Base-by-base conservation (phyloP, 2,888 invertebrate species). In the Caenorhabditis zanzibari region DNA sequence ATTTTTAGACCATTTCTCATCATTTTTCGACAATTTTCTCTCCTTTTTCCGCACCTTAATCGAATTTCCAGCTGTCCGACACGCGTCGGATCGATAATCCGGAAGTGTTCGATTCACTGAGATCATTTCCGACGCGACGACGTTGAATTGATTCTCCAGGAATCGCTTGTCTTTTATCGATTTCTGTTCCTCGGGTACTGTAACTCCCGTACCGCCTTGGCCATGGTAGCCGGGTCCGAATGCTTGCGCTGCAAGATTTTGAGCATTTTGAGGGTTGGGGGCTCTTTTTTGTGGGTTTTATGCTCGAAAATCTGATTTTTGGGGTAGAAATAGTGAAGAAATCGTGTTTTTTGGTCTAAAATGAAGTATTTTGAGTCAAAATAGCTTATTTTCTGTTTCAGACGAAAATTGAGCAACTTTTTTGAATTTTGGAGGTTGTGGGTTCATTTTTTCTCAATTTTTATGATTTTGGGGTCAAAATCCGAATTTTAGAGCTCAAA, bases 81-180 rank as follows among this genome's bases (percentile, higher is more conserved):
- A 87, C 71, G 87, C 87, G 7, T 77, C 77, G n/a, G 83, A 84
- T 54, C 90, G 84, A 69, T 98, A 96, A 93, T 99, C 99, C 32
- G 96, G 95, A 76, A 99, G 94, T 9, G 97, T 96, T 91, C 99
- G 94, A 94, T 99, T 99, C 85, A 98, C 93, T 84, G 97, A 96
- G 92, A 99, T 97, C 95, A 96, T 96, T 93, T 99, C 98, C 93
- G 97, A 97, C 88, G 98, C 99, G 10, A 88, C 85, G 14, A 89
- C 89, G 44, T 89, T 89, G 75, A 89, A 88, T 94, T 99, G 98
- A 94, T 99, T 99, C 71, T 89, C 88, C 49, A 89, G 80, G 88
- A 92, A 92, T 82, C 87, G 83, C 74, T 89, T 88, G 28, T 90
- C 88, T 84, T 88, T 90, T 38, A 91, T 86, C 6, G 63, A 69